phyloP scores from a whole-genome alignment of 1,140 invertebrate species.

The Melanaphis sacchari region DNA sequence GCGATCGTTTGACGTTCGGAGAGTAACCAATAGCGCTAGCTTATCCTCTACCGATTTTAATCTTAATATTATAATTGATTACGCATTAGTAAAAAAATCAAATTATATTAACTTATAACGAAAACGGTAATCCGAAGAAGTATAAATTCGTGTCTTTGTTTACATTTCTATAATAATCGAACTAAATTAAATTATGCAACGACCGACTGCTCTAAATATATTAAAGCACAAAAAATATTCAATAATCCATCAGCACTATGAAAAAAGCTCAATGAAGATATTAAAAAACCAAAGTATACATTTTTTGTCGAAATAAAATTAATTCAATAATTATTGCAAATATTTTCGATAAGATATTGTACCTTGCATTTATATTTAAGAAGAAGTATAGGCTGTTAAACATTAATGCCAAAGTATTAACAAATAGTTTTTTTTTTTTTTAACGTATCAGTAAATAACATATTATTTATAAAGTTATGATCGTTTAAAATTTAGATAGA shows the following conservation, averaged over 20 bases:
- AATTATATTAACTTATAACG: not conserved
- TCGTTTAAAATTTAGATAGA: not conserved
- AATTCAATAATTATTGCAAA: not conserved
- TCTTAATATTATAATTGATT: not conserved
- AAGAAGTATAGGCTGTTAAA: not conserved
- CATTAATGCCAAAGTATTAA: not conserved
- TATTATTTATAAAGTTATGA: no score
- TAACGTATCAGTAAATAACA: no score
- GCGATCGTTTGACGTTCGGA: no score
- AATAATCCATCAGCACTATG: no score
- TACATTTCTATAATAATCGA: not conserved
- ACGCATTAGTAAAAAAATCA: not conserved
- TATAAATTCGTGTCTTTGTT: not conserved
- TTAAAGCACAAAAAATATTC: no score
- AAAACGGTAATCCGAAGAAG: not conserved
- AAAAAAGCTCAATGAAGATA: no score
- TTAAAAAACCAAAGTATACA: not conserved
- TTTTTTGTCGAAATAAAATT: not conserved
- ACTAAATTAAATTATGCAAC: not conserved
- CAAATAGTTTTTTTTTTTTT: no score
- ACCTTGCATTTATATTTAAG: not conserved
- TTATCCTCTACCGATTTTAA: not conserved
- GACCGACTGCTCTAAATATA: not conserved
- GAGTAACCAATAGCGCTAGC: no score
- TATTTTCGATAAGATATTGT: rapidly evolving